Conservation (phyloP, 1,140 invertebrate species). For the Drosophila leontia region DNA sequence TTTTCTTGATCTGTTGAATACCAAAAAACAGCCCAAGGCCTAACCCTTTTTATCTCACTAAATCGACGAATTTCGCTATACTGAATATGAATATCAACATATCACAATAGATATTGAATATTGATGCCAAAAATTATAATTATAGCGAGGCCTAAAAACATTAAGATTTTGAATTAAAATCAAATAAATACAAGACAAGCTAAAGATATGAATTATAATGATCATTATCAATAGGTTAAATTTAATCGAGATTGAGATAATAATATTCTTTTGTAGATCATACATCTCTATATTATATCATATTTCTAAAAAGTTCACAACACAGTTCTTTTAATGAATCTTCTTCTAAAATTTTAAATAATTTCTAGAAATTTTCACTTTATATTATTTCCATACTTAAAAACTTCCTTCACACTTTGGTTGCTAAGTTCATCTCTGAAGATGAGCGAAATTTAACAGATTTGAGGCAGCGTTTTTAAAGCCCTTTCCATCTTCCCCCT, state of each 20-base stretch:
- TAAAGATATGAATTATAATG: neutral
- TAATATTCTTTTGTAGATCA: neutral
- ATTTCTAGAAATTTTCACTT: neutral
- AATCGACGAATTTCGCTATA: constrained; percentile 12
- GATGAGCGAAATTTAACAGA: neutral
- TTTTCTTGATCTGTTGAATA: constrained; percentile 1
- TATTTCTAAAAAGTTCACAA: neutral
- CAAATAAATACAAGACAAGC: neutral
- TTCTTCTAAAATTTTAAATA: neutral
- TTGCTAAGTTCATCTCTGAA: neutral
- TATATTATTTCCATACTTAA: neutral
- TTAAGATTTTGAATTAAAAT: constrained; percentile 17
- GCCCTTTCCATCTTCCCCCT: neutral
- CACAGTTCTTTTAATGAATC: neutral
- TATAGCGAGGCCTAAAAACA: constrained; percentile 26
- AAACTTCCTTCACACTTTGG: too few species aligned
- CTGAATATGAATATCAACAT: neutral
- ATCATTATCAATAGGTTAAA: neutral
- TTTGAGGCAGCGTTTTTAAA: neutral
- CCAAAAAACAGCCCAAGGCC: constrained; percentile 21
- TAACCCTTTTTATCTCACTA: constrained; percentile 18
- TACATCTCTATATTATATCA: too few species aligned
- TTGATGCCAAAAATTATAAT: constrained; percentile 17
- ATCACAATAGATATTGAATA: constrained; percentile 14
- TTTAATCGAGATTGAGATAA: neutral